Base-by-base conservation (phyloP, 1,140 invertebrate genomes). In the Aphidius ervi region DNA sequence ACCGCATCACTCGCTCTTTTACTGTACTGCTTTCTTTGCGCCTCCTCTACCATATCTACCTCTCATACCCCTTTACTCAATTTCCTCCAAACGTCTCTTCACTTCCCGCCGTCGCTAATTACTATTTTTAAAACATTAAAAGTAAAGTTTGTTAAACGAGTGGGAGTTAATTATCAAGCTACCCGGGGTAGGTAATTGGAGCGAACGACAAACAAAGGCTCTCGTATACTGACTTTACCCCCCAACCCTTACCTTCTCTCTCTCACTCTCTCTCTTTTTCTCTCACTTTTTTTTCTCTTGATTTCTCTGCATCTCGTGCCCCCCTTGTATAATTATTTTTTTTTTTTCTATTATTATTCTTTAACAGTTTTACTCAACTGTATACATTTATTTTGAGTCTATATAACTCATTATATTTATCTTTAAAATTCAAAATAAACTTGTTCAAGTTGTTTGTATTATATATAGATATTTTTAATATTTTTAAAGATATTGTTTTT, bases 91-190 rank as follows among this genome's bases (percentile, higher is more conserved):
- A 6, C 9, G 41, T 46, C 52, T 48, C 62, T 39, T 16, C 55
- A 56, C 54, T 58, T 31, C 67, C 67, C 55, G 63, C 67, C 63
- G 61, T 67, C 78, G 76, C 77, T 79, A 78, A 78, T 78, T 79
- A 78, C 77, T 78, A 78, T 79, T 79, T 78, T 79, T 79, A 75
- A 79, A 79, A 79, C 77, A 78, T 79, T 79, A 79, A 79, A 79
- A 79, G 75, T 79, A 78, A 79, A 79, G 76, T 79, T 79, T 78
- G 77, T 79, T 79, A 78, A 79, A 79, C 77, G 77, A 79, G 77
- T 79, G 76, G 76, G 77, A 79, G 77, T 79, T 79, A 79, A 79
- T 79, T 79, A 79, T 78, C 75, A 78, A 79, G 76, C 76, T 75
- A 79, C 76, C 23, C 73, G 72, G 74, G 65, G 69, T 67, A 68